Evolutionary conservation across 2,888 invertebrate genomes (phyloP).

Genomic region (Morinoia aosen): DNA sequence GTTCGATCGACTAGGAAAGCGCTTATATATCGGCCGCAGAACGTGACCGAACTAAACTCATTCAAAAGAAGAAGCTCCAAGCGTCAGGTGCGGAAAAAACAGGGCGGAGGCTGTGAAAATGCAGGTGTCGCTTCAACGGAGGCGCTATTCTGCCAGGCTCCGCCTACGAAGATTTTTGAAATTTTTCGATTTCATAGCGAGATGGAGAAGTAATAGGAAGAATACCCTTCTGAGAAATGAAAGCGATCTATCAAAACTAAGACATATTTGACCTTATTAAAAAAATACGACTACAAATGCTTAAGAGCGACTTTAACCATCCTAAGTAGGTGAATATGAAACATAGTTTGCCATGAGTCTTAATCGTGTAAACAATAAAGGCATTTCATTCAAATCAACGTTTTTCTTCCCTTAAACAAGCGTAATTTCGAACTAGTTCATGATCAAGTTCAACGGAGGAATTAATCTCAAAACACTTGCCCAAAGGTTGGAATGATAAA

Average conservation of each 20-base stretch:
- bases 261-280: neutral
- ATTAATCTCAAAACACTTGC: too few species aligned
- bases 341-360: too few species aligned
- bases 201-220: neutral
- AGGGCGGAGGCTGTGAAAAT: neutral
- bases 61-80: constrained; percentile 42
- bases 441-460: too few species aligned
- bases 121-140: neutral
- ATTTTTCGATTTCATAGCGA: neutral
- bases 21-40: constrained; percentile 47
- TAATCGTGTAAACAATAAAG: too few species aligned
- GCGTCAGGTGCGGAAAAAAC: constrained; percentile 18
- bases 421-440: too few species aligned
- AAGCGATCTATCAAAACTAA: neutral
- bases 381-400: too few species aligned
- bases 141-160: neutral
- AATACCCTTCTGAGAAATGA: neutral
- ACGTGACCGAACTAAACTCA: constrained; percentile 43
- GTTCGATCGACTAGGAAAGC: constrained; percentile 16
- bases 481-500: too few species aligned
- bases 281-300: neutral
- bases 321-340: too few species aligned
- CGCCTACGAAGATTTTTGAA: neutral
- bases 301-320: neutral
- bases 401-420: too few species aligned